A percentile compares a stretch with the other conserved stretches of the same genome.
phyloP scores from a whole-genome alignment of 2,113 vertebrate species.

The Ochotona princeps region DNA sequence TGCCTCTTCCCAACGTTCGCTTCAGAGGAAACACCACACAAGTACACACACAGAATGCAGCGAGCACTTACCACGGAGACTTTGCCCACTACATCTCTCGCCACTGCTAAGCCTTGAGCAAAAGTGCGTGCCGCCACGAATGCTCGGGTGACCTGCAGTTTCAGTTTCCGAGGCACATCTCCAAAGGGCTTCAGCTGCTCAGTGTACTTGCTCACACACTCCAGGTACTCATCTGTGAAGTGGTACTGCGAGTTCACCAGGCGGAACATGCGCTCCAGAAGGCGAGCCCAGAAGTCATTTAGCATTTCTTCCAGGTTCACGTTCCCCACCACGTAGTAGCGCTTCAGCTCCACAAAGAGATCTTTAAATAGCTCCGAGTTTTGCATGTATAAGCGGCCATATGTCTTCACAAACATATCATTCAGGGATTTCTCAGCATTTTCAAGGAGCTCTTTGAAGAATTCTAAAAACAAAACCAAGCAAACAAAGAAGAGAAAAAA shows the following conservation, averaged over 20 bases:
- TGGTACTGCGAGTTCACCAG: slow-evolving; percentile 97
- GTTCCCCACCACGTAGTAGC: slow-evolving; percentile 91
- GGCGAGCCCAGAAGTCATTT: slow-evolving; percentile 96
- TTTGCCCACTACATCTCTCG: slow-evolving; percentile 93
- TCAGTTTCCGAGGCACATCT: slow-evolving; percentile 95
- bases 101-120: slow-evolving; percentile 91
- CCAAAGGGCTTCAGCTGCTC: slow-evolving; percentile 98
- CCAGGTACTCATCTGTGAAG: slow-evolving; percentile 95
- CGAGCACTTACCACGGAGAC: slow-evolving; percentile 91
- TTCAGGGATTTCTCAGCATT: slow-evolving; percentile 95
- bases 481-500: background rate
- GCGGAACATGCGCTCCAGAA: slow-evolving; percentile 97
- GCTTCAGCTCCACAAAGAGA: slow-evolving; percentile 93
- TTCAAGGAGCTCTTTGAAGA: slow-evolving; percentile 96
- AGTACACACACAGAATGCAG: background rate
- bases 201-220: slow-evolving; percentile 96
- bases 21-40: background rate
- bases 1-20: background rate
- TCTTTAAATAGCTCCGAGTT: slow-evolving; percentile 97
- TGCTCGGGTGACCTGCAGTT: slow-evolving; percentile 93
- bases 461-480: slow-evolving; percentile 87
- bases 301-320: slow-evolving; percentile 97
- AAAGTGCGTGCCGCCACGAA: slow-evolving; percentile 96
- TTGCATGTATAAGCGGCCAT: slow-evolving; percentile 96
- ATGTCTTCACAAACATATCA: slow-evolving; percentile 96